Evolutionary conservation across 1,140 invertebrate genomes (phyloP).

Genomic region (Hylaeus volcanicus): DNA sequence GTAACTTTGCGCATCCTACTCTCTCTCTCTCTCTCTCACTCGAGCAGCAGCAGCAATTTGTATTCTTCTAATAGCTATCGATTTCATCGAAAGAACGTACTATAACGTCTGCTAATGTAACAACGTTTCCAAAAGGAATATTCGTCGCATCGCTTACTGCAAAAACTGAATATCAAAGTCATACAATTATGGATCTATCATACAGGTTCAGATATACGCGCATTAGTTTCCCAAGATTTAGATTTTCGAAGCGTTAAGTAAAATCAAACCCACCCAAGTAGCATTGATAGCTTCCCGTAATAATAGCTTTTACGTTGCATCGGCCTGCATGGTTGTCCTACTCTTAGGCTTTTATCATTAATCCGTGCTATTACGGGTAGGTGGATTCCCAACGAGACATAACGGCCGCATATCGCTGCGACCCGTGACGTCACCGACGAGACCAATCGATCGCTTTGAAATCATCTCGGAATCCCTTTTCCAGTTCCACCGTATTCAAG

Average conservation of each 20-base stretch:
- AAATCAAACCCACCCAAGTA: slow-evolving; percentile 15
- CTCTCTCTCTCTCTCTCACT: neutral
- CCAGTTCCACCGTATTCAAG: slow-evolving; percentile 58
- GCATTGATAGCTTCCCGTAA: slow-evolving; percentile 20
- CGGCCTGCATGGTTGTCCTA: slow-evolving; percentile 20
- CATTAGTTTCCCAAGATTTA: no score
- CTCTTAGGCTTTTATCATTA: slow-evolving; percentile 43
- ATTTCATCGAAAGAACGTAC: neutral
- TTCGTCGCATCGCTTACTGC: no score
- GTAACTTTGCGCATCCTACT: neutral
- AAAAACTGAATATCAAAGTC: neutral
- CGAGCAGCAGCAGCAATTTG: slow-evolving; percentile 19
- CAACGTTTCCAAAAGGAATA: neutral
- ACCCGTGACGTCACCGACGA: slow-evolving; percentile 52
- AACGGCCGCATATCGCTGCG: slow-evolving; percentile 43
- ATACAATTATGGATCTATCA: neutral
- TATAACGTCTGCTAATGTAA: neutral
- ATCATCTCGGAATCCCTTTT: slow-evolving; percentile 65
- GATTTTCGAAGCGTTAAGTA: neutral
- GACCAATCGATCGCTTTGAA: slow-evolving; percentile 61
- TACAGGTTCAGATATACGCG: neutral
- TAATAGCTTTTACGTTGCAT: slow-evolving; percentile 36
- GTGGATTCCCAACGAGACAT: slow-evolving; percentile 56
- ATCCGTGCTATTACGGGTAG: slow-evolving; percentile 49
- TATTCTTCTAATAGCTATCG: slow-evolving; percentile 22